Percentiles rank a stretch among this genome's conserved stretches.
These are phyloP conservation scores for Myxocyprinus asiaticus DNA, from an alignment of 2,113 vertebrate species.

Conservation along the genomic window DNA sequence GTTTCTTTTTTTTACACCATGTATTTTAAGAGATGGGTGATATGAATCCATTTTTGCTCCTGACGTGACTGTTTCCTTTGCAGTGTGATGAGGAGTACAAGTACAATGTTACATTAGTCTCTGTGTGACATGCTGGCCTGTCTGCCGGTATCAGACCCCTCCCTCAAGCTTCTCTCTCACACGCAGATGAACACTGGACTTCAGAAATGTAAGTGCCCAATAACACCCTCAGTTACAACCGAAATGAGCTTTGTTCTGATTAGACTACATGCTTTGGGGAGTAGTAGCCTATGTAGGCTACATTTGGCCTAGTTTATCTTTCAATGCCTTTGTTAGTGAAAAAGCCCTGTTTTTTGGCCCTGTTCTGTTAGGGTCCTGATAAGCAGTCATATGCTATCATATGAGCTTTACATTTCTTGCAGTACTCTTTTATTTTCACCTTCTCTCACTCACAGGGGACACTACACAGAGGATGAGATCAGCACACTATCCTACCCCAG, in stretches of 20 bases:
- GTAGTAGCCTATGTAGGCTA: too few species aligned
- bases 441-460: constrained; percentile 87
- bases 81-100: constrained; percentile 84
- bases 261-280: too few species aligned
- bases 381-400: too few species aligned
- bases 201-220: constrained; percentile 92
- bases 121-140: constrained; percentile 95
- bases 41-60: not conserved
- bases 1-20: constrained; percentile 16
- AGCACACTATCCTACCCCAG: constrained; percentile 98
- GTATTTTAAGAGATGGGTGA: constrained; percentile 12
- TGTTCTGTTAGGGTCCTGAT: too few species aligned
- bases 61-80: constrained; percentile 54
- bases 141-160: constrained; percentile 91
- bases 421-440: constrained; percentile 53
- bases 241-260: too few species aligned
- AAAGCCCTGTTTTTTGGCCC: too few species aligned
- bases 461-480: constrained; percentile 99
- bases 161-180: constrained; percentile 89
- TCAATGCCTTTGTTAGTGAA: too few species aligned
- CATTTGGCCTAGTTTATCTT: too few species aligned
- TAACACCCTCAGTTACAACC: not conserved
- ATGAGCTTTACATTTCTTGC: not conserved
- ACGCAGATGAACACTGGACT: constrained; percentile 99
- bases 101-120: constrained; percentile 86